Base-by-base conservation (phyloP, 2,888 invertebrate genomes). In the Geotrupes spiniger region DNA sequence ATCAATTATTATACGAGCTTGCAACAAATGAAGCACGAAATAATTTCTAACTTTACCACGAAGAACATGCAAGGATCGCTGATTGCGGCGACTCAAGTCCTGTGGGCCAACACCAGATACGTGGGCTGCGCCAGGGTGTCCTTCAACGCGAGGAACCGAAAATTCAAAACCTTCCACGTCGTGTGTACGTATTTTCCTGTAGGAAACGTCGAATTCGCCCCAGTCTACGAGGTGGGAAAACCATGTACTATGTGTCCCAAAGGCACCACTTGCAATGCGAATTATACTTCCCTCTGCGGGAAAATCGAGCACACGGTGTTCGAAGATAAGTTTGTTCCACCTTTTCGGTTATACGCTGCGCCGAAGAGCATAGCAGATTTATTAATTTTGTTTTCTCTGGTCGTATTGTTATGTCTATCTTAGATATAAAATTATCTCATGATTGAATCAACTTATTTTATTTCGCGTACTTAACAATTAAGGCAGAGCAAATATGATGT, bases 101-200 rank as follows among this genome's bases (percentile, higher is more conserved):
- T 53, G 10, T 53, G 53, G 53, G 48, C 41, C 10, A 27, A 44
- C 17, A 42, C 50, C 2, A 40, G 45, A 25, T 53, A 42, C 27
- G 37, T 53, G 3, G 53, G 53, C 27, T 53, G 53, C 25, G 39
- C 53, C 4, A 40, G 47, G 31, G 37, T 48, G 25, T 41, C 37
- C 21, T 49, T 49, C 12, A 33, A 36, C n/a, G 28, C 45, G 4
- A 14, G 11, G 2, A 14, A 17, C n/a, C 38, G 37, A 21, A 44
- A 42, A 41, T 36, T 21, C 9, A 41, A 45, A 25, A 45, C 44
- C 15, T 37, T 31, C 37, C 46, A 53, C 16, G 36, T 53, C 5
- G 50, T 48, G 12, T 53, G 53, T 36, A 37, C 43, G 9, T 53
- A 53, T 42, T 41, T 31, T 9, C 53, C 53, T 4, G 31, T 25